These are phyloP conservation scores for Merluccius polli DNA, from an alignment of 2,797 vertebrate genomes.

Conservation along the genomic window DNA sequence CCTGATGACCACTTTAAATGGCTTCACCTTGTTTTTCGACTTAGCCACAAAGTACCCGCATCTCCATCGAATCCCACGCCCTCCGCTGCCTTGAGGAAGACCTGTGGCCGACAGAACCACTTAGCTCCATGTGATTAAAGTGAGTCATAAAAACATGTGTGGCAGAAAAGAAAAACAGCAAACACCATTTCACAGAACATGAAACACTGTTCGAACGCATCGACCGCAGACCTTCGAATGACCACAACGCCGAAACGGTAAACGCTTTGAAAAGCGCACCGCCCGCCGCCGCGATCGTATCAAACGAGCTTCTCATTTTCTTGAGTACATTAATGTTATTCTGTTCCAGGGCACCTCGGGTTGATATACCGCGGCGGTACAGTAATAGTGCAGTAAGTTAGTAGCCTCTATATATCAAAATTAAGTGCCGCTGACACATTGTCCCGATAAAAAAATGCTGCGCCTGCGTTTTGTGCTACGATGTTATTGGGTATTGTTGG, in stretches of 20 bases:
- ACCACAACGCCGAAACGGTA: too few relatives aligned
- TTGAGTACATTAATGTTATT: too few relatives aligned
- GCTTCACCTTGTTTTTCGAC: slow-evolving; percentile 38
- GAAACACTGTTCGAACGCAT: not conserved
- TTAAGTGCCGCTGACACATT: slow-evolving; percentile 40
- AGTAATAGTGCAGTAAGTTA: slow-evolving; percentile 6
- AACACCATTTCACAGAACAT: not conserved
- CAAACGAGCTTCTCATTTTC: too few relatives aligned
- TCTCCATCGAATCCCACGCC: not conserved
- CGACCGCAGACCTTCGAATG: too few relatives aligned
- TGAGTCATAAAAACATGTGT: not conserved
- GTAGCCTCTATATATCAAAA: slow-evolving; percentile 19
- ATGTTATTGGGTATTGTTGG: slow-evolving; percentile 6
- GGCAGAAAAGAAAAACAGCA: not conserved
- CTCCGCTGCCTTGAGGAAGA: slow-evolving; percentile 1
- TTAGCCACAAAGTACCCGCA: slow-evolving; percentile 16
- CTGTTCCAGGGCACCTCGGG: not conserved
- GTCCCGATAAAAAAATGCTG: slow-evolving; percentile 26
- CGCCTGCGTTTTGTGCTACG: slow-evolving; percentile 23
- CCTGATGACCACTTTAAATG: slow-evolving; percentile 34
- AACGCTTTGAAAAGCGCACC: too few relatives aligned
- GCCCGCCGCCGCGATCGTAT: too few relatives aligned
- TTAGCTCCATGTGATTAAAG: slow-evolving; percentile 19
- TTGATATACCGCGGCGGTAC: not conserved
- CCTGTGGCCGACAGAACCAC: slow-evolving; percentile 7